Conservation (phyloP, 1,140 invertebrate species). For the Helicoverpa armigera region DNA sequence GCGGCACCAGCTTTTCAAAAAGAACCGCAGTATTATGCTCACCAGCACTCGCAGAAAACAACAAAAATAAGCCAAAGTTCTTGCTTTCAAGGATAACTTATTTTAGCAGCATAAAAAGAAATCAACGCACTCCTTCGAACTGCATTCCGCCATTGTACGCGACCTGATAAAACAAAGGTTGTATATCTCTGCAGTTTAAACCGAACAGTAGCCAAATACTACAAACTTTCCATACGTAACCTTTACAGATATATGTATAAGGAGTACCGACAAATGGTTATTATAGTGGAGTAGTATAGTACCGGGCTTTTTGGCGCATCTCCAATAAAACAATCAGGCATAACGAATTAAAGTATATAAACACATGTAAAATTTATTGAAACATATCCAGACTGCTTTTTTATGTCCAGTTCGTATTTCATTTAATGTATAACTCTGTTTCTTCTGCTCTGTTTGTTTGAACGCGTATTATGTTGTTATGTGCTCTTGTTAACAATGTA, state of each 20-base stretch:
- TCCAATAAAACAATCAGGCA: slow-evolving; percentile 79
- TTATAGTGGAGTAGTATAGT: slow-evolving; percentile 55
- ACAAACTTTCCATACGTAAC: slow-evolving; percentile 53
- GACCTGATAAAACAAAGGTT: slow-evolving; percentile 13
- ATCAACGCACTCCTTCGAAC: background rate
- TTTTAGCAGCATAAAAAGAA: background rate
- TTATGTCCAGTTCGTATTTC: slow-evolving; percentile 70
- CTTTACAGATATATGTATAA: slow-evolving; percentile 41
- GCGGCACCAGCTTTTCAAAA: too few relatives aligned
- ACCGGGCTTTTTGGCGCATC: slow-evolving; percentile 69
- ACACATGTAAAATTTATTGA: slow-evolving; percentile 74
- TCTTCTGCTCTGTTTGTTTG: slow-evolving; percentile 61
- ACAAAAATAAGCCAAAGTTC: background rate
- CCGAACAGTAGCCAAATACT: slow-evolving; percentile 39
- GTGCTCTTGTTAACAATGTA: slow-evolving; percentile 28
- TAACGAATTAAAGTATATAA: slow-evolving; percentile 71
- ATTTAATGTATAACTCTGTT: slow-evolving; percentile 67
- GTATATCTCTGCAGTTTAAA: slow-evolving; percentile 2
- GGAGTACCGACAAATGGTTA: slow-evolving; percentile 60
- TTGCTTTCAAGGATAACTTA: background rate
- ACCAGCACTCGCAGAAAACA: background rate
- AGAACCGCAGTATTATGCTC: too few relatives aligned
- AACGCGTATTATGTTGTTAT: slow-evolving; percentile 36
- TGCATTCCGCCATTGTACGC: background rate
- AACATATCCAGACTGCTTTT: slow-evolving; percentile 70